Percentiles rank a stretch among this genome's conserved stretches.
Evolutionary conservation across 2,888 invertebrate species (phyloP).

Genomic region (Gymnocheta viridis): DNA sequence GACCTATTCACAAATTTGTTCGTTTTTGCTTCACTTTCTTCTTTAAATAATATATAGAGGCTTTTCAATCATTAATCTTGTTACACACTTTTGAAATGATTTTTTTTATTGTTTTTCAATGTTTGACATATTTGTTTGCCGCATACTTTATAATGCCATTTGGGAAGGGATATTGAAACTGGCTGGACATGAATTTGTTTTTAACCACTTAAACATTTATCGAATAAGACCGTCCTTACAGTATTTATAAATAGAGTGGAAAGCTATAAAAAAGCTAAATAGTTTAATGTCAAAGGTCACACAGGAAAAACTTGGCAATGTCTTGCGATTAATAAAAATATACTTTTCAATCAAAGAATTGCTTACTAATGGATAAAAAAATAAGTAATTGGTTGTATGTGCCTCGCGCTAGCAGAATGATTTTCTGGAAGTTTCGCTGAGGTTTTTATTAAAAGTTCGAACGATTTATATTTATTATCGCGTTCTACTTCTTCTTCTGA

Average conservation of each 20-base stretch:
- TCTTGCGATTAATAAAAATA: too few species aligned
- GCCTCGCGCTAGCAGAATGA: too few species aligned
- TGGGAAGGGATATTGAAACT: neutral
- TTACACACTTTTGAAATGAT: neutral
- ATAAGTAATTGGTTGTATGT: too few species aligned
- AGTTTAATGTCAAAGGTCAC: too few species aligned
- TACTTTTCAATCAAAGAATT: too few species aligned
- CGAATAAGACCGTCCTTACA: neutral
- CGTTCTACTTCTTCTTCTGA: too few species aligned
- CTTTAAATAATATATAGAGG: constrained; percentile 50
- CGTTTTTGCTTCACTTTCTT: neutral
- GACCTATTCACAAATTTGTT: constrained; percentile 12
- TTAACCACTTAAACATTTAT: neutral
- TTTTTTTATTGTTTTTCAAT: neutral
- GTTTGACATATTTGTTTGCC: constrained; percentile 57
- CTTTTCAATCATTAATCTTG: constrained; percentile 61
- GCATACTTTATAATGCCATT: constrained; percentile 40
- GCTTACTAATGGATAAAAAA: too few species aligned
- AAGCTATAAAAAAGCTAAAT: neutral
- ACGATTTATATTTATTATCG: too few species aligned
- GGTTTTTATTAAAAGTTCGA: too few species aligned
- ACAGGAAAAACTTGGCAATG: too few species aligned
- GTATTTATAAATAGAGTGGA: neutral
- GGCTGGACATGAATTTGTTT: constrained; percentile 25
- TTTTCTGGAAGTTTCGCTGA: too few species aligned